phyloP scores from a whole-genome alignment of 2,888 invertebrate genomes.

The Sinhomidia bicolor region DNA sequence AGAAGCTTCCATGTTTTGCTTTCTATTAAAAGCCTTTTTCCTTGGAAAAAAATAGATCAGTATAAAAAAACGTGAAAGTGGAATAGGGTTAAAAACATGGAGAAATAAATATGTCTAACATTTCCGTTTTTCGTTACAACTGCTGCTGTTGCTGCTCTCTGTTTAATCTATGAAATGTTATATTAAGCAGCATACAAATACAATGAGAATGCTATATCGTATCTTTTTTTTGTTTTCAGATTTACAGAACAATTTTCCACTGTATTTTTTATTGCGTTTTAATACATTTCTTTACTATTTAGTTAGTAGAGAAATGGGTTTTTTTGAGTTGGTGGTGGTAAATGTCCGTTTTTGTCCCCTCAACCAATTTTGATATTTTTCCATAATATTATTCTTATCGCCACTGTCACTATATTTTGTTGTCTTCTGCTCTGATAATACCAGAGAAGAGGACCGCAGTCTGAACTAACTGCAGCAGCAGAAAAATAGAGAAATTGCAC shows the following conservation, averaged over 20 bases:
- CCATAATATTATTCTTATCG: background rate
- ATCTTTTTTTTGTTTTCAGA: background rate
- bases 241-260: background rate
- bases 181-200: background rate
- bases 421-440: background rate
- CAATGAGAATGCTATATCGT: background rate
- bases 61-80: background rate
- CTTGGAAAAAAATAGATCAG: slow-evolving; percentile 33
- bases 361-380: background rate
- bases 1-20: background rate
- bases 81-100: slow-evolving; percentile 32
- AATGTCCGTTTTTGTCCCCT: slow-evolving; percentile 7
- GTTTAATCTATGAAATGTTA: slow-evolving; percentile 20
- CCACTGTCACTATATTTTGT: background rate
- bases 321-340: background rate
- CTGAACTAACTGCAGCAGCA: background rate
- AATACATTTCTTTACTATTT: slow-evolving; percentile 4
- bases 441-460: too few relatives aligned
- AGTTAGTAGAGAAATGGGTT: background rate
- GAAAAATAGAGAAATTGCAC: background rate
- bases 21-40: slow-evolving; percentile 18
- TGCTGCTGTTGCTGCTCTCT: background rate
- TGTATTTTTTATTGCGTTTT: slow-evolving; percentile 17
- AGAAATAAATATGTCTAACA: slow-evolving; percentile 31
- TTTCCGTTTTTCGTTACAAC: background rate